Base-by-base conservation (phyloP, 2,797 vertebrate genomes). In the Karalla daura region DNA sequence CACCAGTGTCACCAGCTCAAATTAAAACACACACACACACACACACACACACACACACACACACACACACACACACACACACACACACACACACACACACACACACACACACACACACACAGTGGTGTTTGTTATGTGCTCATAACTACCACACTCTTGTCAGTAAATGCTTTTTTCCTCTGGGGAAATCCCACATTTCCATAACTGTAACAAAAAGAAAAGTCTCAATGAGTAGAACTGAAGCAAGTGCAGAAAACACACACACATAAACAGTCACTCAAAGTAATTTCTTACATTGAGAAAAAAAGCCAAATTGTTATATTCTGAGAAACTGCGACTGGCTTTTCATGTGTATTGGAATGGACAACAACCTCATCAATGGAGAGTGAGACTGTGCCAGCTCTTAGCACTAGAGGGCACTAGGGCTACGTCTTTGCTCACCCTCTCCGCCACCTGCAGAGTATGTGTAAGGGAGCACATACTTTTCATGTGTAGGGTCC, bases 391-490 rank as follows among this genome's bases (percentile, higher is more conserved):
- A 40, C 33, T 63, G 45, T 64, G 27, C 78, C 63, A 11, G 46
- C 32, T 83, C 17, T 63, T 17, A 74, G 61, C 94, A 94, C 91
- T 93, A 94, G 93, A 94, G 93, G 93, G 92, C 93, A 94, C 90
- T 94, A 81, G 78, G 85, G 84, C 80, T 90, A 59, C 87, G 37
- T 88, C 82, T 58, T 81, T 66, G 41, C 69, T 33, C 35, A 76
- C 37, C 32, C 35, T 41, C 17, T 36, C 50, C 44, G 69, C 61
- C 56, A 66, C 62, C 69, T 65, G 61, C 67, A 80, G 56, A 74
- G 37, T 37, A 70, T 71, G 76, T 80, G 74, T 41, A 74, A 54
- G 65, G 62, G 61, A 85, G 69, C 54, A 66, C 74, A 87, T 75
- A 78, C 70, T 86, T 85, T 78, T 80, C 80, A 82, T 78, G 76